These are phyloP conservation scores for Orthonevra nobilis DNA, from an alignment of 2,888 invertebrate genomes.

Conservation along the genomic window DNA sequence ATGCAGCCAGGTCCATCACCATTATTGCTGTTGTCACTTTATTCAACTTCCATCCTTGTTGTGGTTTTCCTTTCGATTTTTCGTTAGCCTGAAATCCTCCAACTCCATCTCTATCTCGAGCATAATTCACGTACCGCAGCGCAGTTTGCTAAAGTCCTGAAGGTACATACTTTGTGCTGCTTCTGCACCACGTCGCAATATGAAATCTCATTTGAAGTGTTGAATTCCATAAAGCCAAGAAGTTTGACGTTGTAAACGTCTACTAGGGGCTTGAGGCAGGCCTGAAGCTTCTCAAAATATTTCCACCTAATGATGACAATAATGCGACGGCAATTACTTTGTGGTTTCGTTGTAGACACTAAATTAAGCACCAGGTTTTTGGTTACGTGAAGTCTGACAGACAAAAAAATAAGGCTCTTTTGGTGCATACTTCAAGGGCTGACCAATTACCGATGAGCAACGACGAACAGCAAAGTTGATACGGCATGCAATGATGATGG, in stretches of 20 bases:
- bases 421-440: conserved; percentile 40
- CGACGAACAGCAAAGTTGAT: conserved; percentile 14
- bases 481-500: conserved; percentile 43
- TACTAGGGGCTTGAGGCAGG: conserved; percentile 18
- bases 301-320: conserved; percentile 59
- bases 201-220: conserved; percentile 56
- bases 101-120: not conserved
- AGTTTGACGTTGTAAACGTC: conserved; percentile 30
- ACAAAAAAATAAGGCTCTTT: conserved; percentile 18
- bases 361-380: no score
- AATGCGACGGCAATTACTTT: conserved; percentile 54
- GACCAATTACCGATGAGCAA: conserved; percentile 37
- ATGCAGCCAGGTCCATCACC: conserved; percentile 54
- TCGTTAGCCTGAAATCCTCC: conserved; percentile 4
- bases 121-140: conserved; percentile 16
- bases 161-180: not conserved
- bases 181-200: conserved; percentile 28
- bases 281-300: conserved; percentile 43
- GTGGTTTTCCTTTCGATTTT: conserved; percentile 44
- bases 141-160: conserved; percentile 13
- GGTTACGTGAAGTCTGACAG: not conserved
- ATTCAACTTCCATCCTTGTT: conserved; percentile 10
- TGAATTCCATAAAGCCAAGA: conserved; percentile 34
- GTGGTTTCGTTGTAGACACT: no score
- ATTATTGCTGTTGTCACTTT: conserved; percentile 51